These are phyloP conservation scores for Chelon labrosus DNA, from an alignment of 2,797 vertebrate genomes.

Conservation along the genomic window DNA sequence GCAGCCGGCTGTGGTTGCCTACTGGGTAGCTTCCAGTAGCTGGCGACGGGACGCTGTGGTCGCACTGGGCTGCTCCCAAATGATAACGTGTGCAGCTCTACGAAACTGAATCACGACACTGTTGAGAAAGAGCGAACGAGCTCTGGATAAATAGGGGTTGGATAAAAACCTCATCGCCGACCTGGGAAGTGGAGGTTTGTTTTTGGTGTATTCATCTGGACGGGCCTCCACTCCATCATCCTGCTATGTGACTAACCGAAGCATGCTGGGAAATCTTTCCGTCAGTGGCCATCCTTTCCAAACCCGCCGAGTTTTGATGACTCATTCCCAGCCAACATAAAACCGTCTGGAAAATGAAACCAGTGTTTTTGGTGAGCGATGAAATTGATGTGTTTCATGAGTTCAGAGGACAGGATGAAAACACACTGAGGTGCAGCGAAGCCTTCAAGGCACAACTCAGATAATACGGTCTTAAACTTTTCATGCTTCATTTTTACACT, in stretches of 20 bases:
- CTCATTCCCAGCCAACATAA: constrained; percentile 41
- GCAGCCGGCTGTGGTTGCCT: constrained; percentile 27
- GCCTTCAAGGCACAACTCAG: not conserved
- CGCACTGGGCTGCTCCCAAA: constrained; percentile 32
- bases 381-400: constrained; percentile 43
- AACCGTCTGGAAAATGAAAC: constrained; percentile 46
- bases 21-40: constrained; percentile 44
- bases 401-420: constrained; percentile 1
- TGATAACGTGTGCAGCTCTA: constrained; percentile 35
- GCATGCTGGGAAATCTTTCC: constrained; percentile 67
- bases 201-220: constrained; percentile 52
- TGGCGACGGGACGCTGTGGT: constrained; percentile 36
- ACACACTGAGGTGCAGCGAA: not conserved
- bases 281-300: constrained; percentile 43
- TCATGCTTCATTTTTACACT: not conserved
- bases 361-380: constrained; percentile 43
- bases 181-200: constrained; percentile 50
- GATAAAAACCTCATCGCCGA: constrained; percentile 37
- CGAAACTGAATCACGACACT: constrained; percentile 44
- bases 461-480: not conserved
- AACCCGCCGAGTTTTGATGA: constrained; percentile 57
- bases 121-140: constrained; percentile 33
- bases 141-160: constrained; percentile 40
- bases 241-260: constrained; percentile 52
- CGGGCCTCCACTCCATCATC: constrained; percentile 51